Base-by-base conservation (phyloP, 2,113 vertebrate species). In the Chamaetylas fuelleborni region DNA sequence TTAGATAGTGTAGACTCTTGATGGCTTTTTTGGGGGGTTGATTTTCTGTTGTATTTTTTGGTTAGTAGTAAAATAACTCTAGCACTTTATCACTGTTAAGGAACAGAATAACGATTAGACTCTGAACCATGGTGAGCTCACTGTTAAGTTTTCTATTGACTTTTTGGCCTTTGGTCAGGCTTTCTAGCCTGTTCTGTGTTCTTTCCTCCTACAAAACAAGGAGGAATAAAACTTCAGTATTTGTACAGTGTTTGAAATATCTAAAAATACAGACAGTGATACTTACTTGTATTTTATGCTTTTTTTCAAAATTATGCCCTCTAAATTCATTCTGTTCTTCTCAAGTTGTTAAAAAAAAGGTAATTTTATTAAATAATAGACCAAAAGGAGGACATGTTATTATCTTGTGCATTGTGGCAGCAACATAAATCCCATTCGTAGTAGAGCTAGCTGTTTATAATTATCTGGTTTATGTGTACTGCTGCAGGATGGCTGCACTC, bases 401-500 rank as follows among this genome's bases (percentile, higher is more conserved):
- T 47, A 45, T 98, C 92, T 97, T 96, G 80, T 98, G 89, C 97
- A 84, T 98, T 98, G 97, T 98, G 97, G 98, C 98, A 98, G 98
- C 97, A 97, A 98, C 97, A 86, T 96, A 98, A 95, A 94, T 95
- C 88, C 78, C 83, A 84, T 95, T 43, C 43, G 11, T 40, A 42
- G 40, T 42, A 45, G 43, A 19, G 43, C 43, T 45, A 45, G 43
- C 43, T 45, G 43, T 45, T 45, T 19, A 45, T 45, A 45, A 45
- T 45, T 45, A 45, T 45, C 8, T 45, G 43, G 43, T 45, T 45
- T 45, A 45, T 45, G 43, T 45, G 43, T 45, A 45, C 43, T 45
- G 43, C 43, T 45, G 43, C 43, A 45, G 43, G 43, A 4, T 45
- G 43, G 8, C 43, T 45, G 43, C 43, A 45, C 43, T 45, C 43